These are phyloP conservation scores for Drosophila nigrodunni DNA, from an alignment of 1,140 invertebrate genomes.

Conservation along the genomic window DNA sequence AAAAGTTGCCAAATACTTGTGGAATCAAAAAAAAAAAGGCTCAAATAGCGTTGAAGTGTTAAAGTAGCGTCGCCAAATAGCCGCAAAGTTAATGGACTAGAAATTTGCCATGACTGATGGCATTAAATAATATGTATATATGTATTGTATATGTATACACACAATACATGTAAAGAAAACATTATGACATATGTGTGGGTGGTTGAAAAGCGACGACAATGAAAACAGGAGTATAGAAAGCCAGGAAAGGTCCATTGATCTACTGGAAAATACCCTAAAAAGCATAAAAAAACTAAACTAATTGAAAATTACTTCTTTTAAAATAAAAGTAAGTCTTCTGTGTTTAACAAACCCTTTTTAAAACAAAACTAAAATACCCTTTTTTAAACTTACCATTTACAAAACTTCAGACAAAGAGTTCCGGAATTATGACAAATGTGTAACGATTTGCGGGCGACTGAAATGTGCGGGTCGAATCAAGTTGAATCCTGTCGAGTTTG, in stretches of 20 bases:
- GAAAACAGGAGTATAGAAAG: slow-evolving; percentile 15
- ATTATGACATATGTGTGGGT: not conserved
- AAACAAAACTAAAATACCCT: no score
- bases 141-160: slow-evolving; percentile 8
- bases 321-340: no score
- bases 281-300: not conserved
- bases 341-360: no score
- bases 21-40: slow-evolving; percentile 46
- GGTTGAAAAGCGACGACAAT: slow-evolving; percentile 1
- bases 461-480: slow-evolving; percentile 49
- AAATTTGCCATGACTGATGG: slow-evolving; percentile 71
- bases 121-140: slow-evolving; percentile 56
- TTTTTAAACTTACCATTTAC: no score
- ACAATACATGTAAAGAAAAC: not conserved
- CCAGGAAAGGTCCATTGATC: not conserved
- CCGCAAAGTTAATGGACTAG: slow-evolving; percentile 81
- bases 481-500: not conserved
- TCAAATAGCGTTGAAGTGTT: slow-evolving; percentile 66
- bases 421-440: slow-evolving; percentile 22
- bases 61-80: slow-evolving; percentile 67
- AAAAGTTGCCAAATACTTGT: slow-evolving; percentile 18
- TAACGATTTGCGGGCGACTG: slow-evolving; percentile 1
- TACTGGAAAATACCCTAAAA: not conserved
- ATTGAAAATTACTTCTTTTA: no score
- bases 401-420: not conserved